Base-by-base conservation (phyloP, 2,797 vertebrate genomes). In the Sebastes minor region DNA sequence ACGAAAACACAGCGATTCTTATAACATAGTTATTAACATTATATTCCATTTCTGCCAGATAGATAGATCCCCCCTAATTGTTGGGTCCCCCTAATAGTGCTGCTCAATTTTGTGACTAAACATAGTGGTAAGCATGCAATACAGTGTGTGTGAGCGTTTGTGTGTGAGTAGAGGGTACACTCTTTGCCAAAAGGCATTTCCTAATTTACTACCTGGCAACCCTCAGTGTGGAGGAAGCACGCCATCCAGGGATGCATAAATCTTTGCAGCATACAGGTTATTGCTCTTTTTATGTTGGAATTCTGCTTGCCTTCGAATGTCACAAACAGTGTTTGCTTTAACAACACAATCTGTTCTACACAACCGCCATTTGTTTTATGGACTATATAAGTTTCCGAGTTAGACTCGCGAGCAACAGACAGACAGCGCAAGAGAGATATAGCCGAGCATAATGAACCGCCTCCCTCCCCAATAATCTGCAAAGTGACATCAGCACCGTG, bases 291-390 rank as follows among this genome's bases (percentile, higher is more conserved):
- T 92, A 95, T 95, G 94, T 91, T 90, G 72, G 80, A 92, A 94
- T 95, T 92, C 91, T 91, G 92, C 92, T 92, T 86, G 90, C 88
- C 84, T 88, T 85, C 71, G 83, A 93, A 88, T 88, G 91, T 88
- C 91, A 94, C 93, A 92, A 95, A 95, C 93, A 93, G 92, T 91
- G 90, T 94, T 95, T 93, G 85, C 85, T 94, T 95, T 94, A 95
- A 95, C 93, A 94, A 92, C 91, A 91, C 95, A 95, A 95, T 95
- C 94, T 95, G 95, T 94, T 94, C 89, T 89, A 91, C 93, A 95
- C 91, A 88, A 94, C 88, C 82, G 91, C 89, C 92, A 89, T 94
- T 96, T 94, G 92, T 95, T 96, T 95, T 95, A 96, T 95, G 91
- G 94, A 95, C 94, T 93, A 87, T 90, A 89, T 92, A 89, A 77